Percentiles rank a stretch among this genome's conserved stretches.
Evolutionary conservation across 2,113 vertebrate genomes (phyloP).

Genomic region (Choloepus hoffmanni): DNA sequence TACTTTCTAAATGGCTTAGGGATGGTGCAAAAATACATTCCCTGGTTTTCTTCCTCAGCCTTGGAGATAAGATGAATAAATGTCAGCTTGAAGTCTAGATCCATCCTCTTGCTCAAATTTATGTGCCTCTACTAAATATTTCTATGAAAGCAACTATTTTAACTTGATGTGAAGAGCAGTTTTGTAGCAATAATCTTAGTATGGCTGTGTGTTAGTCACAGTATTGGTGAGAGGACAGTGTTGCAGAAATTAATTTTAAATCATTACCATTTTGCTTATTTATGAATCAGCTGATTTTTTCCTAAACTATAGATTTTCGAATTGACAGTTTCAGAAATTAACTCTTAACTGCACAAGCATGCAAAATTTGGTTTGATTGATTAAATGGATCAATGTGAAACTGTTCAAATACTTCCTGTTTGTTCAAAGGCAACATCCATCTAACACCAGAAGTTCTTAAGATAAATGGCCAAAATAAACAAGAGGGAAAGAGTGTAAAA

Average conservation of each 20-base stretch:
- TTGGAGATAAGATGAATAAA: neutral
- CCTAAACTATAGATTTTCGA: neutral
- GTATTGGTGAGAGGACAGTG: neutral
- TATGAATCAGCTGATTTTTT: neutral
- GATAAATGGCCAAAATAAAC: neutral
- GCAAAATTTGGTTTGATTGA: conserved; percentile 9
- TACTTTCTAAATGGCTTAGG: neutral
- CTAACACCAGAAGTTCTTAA: neutral
- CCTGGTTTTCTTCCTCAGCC: conserved; percentile 12
- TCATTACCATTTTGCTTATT: conserved; percentile 42
- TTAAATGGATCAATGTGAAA: conserved; percentile 32
- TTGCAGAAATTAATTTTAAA: neutral
- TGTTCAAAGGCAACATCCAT: neutral
- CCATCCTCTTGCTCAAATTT: neutral
- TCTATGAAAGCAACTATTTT: neutral
- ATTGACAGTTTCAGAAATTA: too few relatives aligned
- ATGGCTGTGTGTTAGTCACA: neutral
- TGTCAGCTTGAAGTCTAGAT: neutral
- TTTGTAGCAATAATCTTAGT: neutral
- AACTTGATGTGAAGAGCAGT: neutral
- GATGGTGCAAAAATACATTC: neutral
- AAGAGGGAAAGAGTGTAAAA: neutral
- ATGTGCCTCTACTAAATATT: neutral
- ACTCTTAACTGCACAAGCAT: neutral
- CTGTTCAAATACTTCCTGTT: neutral